phyloP scores from a whole-genome alignment of 37 sponge, comb jelly and placozoan genomes.

The Amphimedon queenslandica region DNA sequence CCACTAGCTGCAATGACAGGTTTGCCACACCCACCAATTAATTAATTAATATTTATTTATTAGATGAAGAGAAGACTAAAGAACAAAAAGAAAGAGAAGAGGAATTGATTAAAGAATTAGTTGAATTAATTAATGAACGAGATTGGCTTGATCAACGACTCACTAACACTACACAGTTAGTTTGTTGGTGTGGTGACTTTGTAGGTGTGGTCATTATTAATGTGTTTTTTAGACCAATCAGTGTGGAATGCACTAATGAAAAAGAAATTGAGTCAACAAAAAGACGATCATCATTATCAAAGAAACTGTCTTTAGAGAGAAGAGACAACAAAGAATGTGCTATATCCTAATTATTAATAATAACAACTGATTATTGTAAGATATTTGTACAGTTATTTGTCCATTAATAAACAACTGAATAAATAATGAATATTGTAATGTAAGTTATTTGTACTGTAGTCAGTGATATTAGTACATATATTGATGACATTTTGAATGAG shows the following conservation, averaged over 20 bases:
- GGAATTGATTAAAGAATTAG: conserved; percentile 49
- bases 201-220: too few species aligned
- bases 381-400: not conserved
- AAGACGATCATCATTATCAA: conserved; percentile 3
- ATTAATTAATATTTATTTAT: not conserved
- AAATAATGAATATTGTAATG: not conserved
- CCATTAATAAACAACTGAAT: not conserved
- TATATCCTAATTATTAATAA: conserved; percentile 30
- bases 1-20: conserved; percentile 9
- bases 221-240: too few species aligned
- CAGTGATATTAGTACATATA: conserved; percentile 36
- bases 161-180: conserved; percentile 26
- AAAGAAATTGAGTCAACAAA: too few species aligned
- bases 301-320: not conserved
- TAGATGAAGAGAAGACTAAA: conserved; percentile 69
- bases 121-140: conserved; percentile 61
- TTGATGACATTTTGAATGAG: conserved; percentile 4
- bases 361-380: not conserved
- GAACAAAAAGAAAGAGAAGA: conserved; percentile 55
- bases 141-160: conserved; percentile 59
- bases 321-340: conserved; percentile 38
- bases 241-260: too few species aligned
- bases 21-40: too few species aligned
- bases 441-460: conserved; percentile 23
- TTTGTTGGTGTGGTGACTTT: too few species aligned